Evolutionary conservation across 2,888 invertebrate genomes (phyloP).

Genomic region (Saturnia japonica): DNA sequence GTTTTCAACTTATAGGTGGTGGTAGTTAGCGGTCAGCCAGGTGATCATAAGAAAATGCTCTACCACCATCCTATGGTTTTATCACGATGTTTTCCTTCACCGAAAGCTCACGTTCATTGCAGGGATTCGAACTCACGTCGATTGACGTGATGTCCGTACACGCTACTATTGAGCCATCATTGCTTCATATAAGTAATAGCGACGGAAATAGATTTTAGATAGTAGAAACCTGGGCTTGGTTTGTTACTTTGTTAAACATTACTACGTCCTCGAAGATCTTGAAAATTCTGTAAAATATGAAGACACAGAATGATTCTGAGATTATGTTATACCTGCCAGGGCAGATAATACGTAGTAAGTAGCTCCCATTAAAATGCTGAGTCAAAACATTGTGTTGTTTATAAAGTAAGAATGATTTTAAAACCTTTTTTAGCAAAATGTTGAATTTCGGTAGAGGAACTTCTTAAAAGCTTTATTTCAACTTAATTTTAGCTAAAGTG

Average conservation of each 20-base stretch:
- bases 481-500: not conserved
- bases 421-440: not conserved
- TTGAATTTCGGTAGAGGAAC: not conserved
- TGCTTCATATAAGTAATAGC: no score
- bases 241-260: not conserved
- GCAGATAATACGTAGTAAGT: not conserved
- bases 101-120: no score
- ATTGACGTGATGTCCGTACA: no score
- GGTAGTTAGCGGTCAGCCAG: no score
- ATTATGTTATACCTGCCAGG: not conserved
- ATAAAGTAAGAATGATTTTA: constrained; percentile 2
- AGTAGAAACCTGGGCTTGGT: not conserved
- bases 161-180: no score
- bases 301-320: not conserved
- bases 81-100: no score
- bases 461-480: not conserved
- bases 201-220: not conserved
- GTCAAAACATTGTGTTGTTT: constrained; percentile 5
- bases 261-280: not conserved
- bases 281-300: not conserved
- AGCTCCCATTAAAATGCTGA: constrained; percentile 1
- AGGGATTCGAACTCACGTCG: no score
- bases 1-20: no score
- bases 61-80: no score
- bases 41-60: no score